A percentile compares a stretch with the other conserved stretches of the same genome.
These are phyloP conservation scores for Ascidia mentula DNA, from an alignment of 23 tunicate species.

Conservation along the genomic window DNA sequence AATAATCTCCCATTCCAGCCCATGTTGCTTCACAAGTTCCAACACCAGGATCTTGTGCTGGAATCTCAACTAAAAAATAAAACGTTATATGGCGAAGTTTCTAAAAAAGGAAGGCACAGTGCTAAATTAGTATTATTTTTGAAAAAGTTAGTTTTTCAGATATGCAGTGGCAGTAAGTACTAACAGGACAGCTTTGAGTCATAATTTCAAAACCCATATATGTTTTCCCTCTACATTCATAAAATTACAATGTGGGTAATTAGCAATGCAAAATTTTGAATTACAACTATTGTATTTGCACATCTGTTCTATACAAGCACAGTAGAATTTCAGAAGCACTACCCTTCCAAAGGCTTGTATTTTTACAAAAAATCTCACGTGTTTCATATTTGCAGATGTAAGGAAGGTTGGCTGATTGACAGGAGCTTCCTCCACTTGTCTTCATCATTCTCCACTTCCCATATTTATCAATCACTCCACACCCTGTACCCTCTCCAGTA, in stretches of 20 bases:
- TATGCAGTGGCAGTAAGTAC: too few relatives aligned
- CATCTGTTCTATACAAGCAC: too few relatives aligned
- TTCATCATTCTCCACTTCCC: slow-evolving; percentile 57
- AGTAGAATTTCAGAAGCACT: background rate
- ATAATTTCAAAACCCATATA: too few relatives aligned
- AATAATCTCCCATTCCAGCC: slow-evolving; percentile 75
- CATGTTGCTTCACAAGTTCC: slow-evolving; percentile 67
- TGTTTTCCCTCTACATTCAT: too few relatives aligned
- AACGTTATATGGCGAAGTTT: too few relatives aligned
- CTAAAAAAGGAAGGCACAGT: too few relatives aligned
- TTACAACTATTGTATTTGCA: too few relatives aligned
- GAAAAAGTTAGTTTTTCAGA: too few relatives aligned
- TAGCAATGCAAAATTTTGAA: too few relatives aligned
- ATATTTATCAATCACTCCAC: slow-evolving; percentile 49
- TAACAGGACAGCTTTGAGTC: too few relatives aligned
- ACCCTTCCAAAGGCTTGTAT: background rate
- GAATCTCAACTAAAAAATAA: slow-evolving; percentile 55
- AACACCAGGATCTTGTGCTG: slow-evolving; percentile 62
- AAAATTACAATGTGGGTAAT: too few relatives aligned
- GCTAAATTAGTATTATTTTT: too few relatives aligned
- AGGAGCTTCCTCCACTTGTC: slow-evolving; percentile 17
- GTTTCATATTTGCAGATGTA: slow-evolving; percentile 84
- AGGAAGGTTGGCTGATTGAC: slow-evolving; percentile 31
- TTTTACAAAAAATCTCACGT: slow-evolving; percentile 32
- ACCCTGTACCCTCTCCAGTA: slow-evolving; percentile 21